These are phyloP conservation scores for Parasteatoda tepidariorum DNA, from an alignment of 1,140 invertebrate species.

Conservation along the genomic window DNA sequence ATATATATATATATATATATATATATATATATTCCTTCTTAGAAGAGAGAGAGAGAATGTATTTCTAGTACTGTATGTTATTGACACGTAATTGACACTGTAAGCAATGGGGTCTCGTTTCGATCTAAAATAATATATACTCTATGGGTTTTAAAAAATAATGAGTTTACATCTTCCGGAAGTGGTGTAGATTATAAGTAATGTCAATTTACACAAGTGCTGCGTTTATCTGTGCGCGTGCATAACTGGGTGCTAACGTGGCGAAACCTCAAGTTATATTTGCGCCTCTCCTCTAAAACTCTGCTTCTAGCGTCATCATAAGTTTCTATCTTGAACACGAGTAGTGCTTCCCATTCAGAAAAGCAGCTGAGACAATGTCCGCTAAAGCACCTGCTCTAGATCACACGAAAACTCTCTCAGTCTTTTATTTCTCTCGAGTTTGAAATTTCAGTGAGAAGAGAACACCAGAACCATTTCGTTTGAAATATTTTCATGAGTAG, in stretches of 20 bases:
- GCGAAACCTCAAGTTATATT: slow-evolving; percentile 51
- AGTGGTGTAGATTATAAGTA: not conserved
- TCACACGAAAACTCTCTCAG: slow-evolving; percentile 18
- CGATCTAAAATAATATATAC: too few relatives aligned
- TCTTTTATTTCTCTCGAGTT: too few relatives aligned
- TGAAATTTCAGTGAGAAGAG: not conserved
- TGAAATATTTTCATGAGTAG: not conserved
- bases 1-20: too few relatives aligned
- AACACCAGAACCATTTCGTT: not conserved
- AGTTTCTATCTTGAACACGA: slow-evolving; percentile 3
- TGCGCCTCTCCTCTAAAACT: not conserved
- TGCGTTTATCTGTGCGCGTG: not conserved
- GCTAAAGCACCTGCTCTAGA: slow-evolving; percentile 3
- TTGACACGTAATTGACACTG: too few relatives aligned
- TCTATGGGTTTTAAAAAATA: too few relatives aligned
- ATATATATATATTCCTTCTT: too few relatives aligned
- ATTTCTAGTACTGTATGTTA: too few relatives aligned
- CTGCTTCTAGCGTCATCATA: not conserved
- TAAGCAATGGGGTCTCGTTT: too few relatives aligned
- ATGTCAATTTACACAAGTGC: slow-evolving; percentile 37
- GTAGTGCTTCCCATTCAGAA: not conserved
- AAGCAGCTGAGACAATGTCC: slow-evolving; percentile 12
- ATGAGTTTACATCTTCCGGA: too few relatives aligned
- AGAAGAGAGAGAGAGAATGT: not conserved
- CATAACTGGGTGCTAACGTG: slow-evolving; percentile 44